Base-by-base conservation (phyloP, 2,113 vertebrate genomes). In the Callionymus lyra region DNA sequence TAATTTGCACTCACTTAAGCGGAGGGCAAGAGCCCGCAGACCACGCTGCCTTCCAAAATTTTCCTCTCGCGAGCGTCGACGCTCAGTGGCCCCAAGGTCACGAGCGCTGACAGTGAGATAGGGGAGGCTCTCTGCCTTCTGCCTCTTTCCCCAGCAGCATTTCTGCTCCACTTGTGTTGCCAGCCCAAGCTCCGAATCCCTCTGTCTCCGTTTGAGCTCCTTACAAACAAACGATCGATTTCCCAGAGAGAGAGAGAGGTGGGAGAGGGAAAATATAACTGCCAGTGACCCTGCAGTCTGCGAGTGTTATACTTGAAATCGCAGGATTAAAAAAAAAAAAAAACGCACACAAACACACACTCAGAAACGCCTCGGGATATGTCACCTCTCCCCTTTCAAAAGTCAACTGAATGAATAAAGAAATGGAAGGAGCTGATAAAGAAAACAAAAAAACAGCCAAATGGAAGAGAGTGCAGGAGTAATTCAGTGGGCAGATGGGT, bases 321-420 rank as follows among this genome's bases (percentile, higher is more conserved):
- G 47, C 68, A 70, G 70, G 66, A 66, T 81, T 78, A 45, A 36
- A 42, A 48, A 59, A 55, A n/a, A 10, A 21, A 31, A 51, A 17
- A 50, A 19, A 56, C 33, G 53, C 41, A 16, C 12, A 37, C 31
- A 42, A 33, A 54, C 31, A 51, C 42, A 12, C 17, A 31, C 47
- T 57, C 32, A 61, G 21, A 33, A 17, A 67, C 35, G 83, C 84
- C 82, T 68, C 68, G 16, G 79, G 84, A 83, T 68, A 79, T 74
- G 77, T 84, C 83, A 84, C 80, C 81, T 83, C 77, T 84, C 73
- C 79, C 76, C 70, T 71, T 72, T 77, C 59, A 70, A 72, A 83
- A 82, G 79, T 77, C 72, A 83, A 82, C 66, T 16, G 65, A 78
- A 81, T 78, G 80, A 83, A 85, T 86, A 86, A 85, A 84, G 75